Evolutionary conservation across 2,888 invertebrate genomes (phyloP).

Genomic region (Drosophila fulvimacula): DNA sequence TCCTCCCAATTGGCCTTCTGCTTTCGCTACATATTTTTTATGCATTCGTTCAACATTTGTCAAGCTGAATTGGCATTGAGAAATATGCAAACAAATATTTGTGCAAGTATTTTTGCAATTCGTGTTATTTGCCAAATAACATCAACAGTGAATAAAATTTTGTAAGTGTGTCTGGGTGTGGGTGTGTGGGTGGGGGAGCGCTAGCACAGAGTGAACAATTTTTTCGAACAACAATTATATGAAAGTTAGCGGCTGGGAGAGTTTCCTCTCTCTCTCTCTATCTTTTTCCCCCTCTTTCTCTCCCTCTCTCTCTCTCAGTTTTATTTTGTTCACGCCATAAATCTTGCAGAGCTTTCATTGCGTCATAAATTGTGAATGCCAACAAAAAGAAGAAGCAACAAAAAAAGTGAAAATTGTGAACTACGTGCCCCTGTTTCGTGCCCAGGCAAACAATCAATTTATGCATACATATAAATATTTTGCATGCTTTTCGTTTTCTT

Average conservation of each 20-base stretch:
- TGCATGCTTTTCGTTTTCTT: conserved; percentile 29
- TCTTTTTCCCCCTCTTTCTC: background rate
- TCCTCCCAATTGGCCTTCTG: background rate
- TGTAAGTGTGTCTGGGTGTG: conserved; percentile 6
- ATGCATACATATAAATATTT: conserved; percentile 65
- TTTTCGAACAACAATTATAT: conserved; percentile 65
- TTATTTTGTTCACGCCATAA: conserved; percentile 57
- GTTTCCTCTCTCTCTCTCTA: conserved; percentile 6
- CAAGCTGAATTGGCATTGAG: conserved; percentile 51
- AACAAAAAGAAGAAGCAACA: conserved; percentile 7
- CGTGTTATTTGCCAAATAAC: conserved; percentile 55
- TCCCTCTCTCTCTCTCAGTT: background rate
- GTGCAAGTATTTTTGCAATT: conserved; percentile 47
- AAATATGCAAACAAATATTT: conserved; percentile 57
- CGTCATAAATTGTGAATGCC: conserved; percentile 70
- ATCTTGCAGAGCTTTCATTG: conserved; percentile 74
- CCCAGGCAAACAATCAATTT: conserved; percentile 77
- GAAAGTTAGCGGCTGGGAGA: conserved; percentile 57
- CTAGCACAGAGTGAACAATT: conserved; percentile 17
- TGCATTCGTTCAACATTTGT: conserved; percentile 54
- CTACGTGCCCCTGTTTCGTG: conserved; percentile 26
- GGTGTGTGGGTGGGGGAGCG: too few species aligned
- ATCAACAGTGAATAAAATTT: conserved; percentile 54
- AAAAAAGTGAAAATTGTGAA: conserved; percentile 38
- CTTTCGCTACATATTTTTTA: conserved; percentile 5